Evolutionary conservation across 2,888 invertebrate genomes (phyloP).

Genomic region (Ypsolopha sequella): DNA sequence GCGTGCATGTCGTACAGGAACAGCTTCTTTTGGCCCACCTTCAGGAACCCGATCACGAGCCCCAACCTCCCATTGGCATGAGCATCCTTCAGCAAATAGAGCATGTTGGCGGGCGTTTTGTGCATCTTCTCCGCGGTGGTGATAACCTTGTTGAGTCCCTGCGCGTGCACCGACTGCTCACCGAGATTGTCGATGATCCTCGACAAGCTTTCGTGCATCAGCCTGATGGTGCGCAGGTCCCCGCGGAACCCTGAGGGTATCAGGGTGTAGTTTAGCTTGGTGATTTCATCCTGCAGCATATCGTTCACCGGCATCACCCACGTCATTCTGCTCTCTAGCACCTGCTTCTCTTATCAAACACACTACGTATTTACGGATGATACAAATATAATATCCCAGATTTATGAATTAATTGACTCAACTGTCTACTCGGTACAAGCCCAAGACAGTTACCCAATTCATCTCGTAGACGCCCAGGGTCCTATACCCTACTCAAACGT

Average conservation of each 20-base stretch:
- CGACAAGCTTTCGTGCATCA: slow-evolving; percentile 33
- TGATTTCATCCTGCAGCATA: slow-evolving; percentile 29
- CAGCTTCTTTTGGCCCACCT: slow-evolving; percentile 90
- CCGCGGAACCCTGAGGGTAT: slow-evolving; percentile 35
- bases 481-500: no score
- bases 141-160: slow-evolving; percentile 79
- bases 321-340: no score
- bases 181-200: slow-evolving; percentile 79
- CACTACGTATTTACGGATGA: no score
- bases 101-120: slow-evolving; percentile 52
- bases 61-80: slow-evolving; percentile 71
- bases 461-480: no score
- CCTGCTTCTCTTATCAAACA: no score
- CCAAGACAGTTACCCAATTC: no score
- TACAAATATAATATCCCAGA: no score
- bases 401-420: no score
- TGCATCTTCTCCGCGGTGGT: slow-evolving; percentile 77
- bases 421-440: no score
- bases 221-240: slow-evolving; percentile 29
- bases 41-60: slow-evolving; percentile 84
- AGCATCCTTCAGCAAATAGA: slow-evolving; percentile 41
- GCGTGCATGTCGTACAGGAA: slow-evolving; percentile 84
- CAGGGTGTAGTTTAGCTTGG: slow-evolving; percentile 29
- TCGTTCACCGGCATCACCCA: no score
- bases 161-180: slow-evolving; percentile 78